Base-by-base conservation (phyloP, 23 tunicate genomes). In the Halocynthia roretzi region DNA sequence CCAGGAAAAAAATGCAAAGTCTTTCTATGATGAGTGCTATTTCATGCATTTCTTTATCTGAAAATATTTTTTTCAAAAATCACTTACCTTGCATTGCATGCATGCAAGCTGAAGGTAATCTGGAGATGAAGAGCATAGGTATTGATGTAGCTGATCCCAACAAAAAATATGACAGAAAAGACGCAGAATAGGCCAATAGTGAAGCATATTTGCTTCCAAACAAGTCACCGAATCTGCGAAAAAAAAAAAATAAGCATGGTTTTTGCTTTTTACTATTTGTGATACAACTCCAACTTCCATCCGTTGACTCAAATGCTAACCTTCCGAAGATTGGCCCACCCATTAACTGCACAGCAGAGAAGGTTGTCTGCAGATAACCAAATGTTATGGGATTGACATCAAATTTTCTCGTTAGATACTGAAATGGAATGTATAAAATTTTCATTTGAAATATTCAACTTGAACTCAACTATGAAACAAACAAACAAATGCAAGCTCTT, bases 281-380 rank as follows among this genome's bases (percentile, higher is more conserved):
- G 15, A 58, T 58, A 58, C 4, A 58, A 14, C 15, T n/a, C 15
- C n/a, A 58, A n/a, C 15, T 57, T 57, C 11, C 14, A 2, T 58
- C 63, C 4, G 17, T 14, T 58, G 2, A 58, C 15, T 58, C 63
- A 58, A 58, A 58, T 58, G 17, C 63, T 14, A 54, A 84, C 90
- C 97, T 85, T 51, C 98, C 98, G 71, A 86, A 92, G 7, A 92
- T 53, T 1, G 98, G 98, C 6, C 98, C 98, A 7, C 98, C 98
- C 69, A 86, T 17, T 44, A 92, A 76, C 56, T 92, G 98, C 53
- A 92, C 98, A 44, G 83, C 81, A 19, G 98, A 92, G 79, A 92
- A 92, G 18, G 88, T 83, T 49, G 98, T 92, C 83, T 92, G 98
- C 6, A 92, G 63, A 70, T 92, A 79, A 8, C 98, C 98, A 67